Evolutionary conservation across 2,797 vertebrate species (phyloP).

Genomic region (Poeciliopsis presidionis): DNA sequence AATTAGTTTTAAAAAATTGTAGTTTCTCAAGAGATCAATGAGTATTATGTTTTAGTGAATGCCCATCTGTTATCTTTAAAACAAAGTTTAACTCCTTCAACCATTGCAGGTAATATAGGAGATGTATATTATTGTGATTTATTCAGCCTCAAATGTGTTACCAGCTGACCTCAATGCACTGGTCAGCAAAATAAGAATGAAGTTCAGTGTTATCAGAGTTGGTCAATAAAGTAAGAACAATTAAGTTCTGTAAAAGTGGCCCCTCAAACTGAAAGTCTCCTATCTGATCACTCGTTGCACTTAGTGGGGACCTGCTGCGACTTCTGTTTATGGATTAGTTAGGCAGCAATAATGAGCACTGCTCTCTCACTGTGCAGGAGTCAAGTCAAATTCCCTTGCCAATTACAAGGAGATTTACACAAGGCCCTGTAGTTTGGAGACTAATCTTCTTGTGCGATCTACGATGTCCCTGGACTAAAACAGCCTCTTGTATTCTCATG

Average conservation of each 20-base stretch:
- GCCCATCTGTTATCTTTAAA: not conserved
- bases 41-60: not conserved
- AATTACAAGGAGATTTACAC: constrained; percentile 81
- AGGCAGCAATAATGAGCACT: constrained; percentile 73
- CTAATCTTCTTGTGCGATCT: constrained; percentile 79
- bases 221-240: constrained; percentile 59
- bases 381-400: constrained; percentile 80
- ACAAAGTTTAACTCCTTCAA: not conserved
- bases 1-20: not conserved
- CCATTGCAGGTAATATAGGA: not conserved
- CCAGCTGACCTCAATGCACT: constrained; percentile 18
- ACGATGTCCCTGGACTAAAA: constrained; percentile 69
- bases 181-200: constrained; percentile 27
- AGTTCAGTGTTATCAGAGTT: constrained; percentile 23
- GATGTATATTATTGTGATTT: constrained; percentile 8
- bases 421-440: constrained; percentile 56
- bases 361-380: constrained; percentile 73
- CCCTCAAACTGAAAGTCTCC: constrained; percentile 44
- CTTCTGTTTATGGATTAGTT: constrained; percentile 76
- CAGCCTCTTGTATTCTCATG: constrained; percentile 74
- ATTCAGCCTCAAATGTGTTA: constrained; percentile 30
- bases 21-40: not conserved
- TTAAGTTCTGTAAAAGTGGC: constrained; percentile 51
- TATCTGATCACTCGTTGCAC: constrained; percentile 75
- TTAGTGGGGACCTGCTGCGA: constrained; percentile 71